Conservation (phyloP, 2,888 invertebrate genomes). For the Phaonia tiefii region DNA sequence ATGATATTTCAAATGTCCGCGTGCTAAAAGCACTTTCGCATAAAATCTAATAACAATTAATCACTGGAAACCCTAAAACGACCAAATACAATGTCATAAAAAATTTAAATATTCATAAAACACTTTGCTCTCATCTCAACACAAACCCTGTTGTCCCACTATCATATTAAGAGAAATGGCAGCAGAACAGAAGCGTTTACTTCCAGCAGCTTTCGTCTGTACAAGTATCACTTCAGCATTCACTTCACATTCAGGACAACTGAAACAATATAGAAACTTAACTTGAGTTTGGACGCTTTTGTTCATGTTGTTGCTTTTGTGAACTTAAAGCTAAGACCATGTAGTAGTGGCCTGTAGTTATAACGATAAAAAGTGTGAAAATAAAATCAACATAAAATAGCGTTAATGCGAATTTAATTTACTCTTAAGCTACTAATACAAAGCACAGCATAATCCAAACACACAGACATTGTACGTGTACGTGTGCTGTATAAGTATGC, state of each 20-base stretch:
- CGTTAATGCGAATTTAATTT: constrained; percentile 45
- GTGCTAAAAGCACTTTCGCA: neutral
- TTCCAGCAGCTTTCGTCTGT: constrained; percentile 45
- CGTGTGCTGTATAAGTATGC: too few species aligned
- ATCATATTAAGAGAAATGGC: neutral
- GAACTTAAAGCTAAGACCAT: constrained; percentile 37
- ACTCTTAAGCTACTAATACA: constrained; percentile 28
- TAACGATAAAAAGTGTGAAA: neutral
- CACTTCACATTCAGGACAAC: constrained; percentile 26
- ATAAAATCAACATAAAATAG: constrained; percentile 20
- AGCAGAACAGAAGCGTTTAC: neutral
- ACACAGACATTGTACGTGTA: too few species aligned
- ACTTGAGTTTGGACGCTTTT: neutral
- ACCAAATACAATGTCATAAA: neutral
- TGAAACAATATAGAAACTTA: constrained; percentile 18
- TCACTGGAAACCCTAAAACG: constrained; percentile 13
- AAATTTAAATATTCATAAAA: neutral
- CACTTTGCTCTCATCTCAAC: neutral
- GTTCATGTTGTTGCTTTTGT: neutral
- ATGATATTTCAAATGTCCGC: neutral
- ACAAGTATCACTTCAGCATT: constrained; percentile 50
- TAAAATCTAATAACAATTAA: constrained; percentile 25
- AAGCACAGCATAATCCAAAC: neutral
- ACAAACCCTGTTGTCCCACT: neutral
- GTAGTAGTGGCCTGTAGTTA: too few species aligned